phyloP scores from a whole-genome alignment of 2,797 vertebrate genomes.

The Macropus fuliginosus region DNA sequence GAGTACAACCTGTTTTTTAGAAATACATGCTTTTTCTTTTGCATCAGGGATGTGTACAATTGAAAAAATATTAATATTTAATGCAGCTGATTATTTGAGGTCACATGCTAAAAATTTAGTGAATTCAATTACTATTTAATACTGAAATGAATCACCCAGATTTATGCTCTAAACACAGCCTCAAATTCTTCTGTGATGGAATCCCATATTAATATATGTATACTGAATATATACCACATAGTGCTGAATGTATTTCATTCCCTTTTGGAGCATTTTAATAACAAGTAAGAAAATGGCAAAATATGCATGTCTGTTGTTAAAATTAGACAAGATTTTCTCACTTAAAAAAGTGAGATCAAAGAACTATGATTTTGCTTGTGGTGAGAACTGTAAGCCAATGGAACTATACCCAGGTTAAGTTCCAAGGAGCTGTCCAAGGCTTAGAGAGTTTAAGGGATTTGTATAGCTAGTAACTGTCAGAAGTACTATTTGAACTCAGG shows the following conservation, averaged over 20 bases:
- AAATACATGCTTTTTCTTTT: neutral
- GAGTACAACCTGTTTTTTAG: slow-evolving; percentile 76
- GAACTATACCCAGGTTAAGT: neutral
- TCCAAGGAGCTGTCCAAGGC: neutral
- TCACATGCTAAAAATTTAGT: neutral
- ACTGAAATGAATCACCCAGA: neutral
- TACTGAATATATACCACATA: neutral
- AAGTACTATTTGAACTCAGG: neutral
- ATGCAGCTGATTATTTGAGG: neutral
- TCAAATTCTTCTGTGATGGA: neutral
- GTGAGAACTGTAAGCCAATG: neutral
- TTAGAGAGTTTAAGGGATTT: neutral
- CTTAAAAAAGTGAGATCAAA: neutral
- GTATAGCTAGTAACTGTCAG: neutral
- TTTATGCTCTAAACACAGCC: neutral
- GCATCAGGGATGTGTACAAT: neutral
- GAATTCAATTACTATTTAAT: neutral
- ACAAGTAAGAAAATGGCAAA: neutral
- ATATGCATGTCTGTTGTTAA: neutral
- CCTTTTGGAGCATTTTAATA: neutral
- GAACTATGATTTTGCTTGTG: neutral
- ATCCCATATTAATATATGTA: neutral
- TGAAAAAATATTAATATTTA: neutral
- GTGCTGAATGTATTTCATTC: neutral
- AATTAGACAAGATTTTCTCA: neutral